Evolutionary conservation across 2,113 vertebrate species (phyloP), one percentile per base, ranked within the genome.

Genomic region (Xyrauchen texanus): DNA sequence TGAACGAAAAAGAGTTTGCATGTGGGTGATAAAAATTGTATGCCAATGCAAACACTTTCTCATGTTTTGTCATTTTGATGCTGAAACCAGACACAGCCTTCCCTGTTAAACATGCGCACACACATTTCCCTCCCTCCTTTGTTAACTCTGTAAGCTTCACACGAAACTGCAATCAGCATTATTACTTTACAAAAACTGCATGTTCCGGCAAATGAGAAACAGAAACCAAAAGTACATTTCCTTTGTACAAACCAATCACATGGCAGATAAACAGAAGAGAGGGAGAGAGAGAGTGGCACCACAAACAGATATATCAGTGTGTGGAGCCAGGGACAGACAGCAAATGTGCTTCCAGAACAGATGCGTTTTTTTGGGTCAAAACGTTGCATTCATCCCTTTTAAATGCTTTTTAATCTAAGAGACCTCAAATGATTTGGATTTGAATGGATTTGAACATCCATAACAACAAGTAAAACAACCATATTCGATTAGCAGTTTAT

Each of bases 181-280:
- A 34, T 34, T 34, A 34, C 21, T 34, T 34, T 34, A 34, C 21
- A 34, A 34, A 34, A 34, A 34, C 21, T 34, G 21, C 21, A 77
- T 47, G 67, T 8, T 73, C 58, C 53, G 12, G 11, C 61, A 68
- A 77, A 73, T 68, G 7, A 74, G 55, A 70, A 21, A 44, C 68
- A 53, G 49, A 73, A 34, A 34, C 5, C 61, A 61, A 68, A 66
- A 81, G 15, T 45, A 53, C 10, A 55, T 45, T 66, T 68, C 8
- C 64, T 71, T 11, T 7, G 49, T 63, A 67, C 60, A 53, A 68
- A 66, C 45, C 77, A 80, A 65, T 76, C 57, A 70, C 57, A 51
- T 13, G 21, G 16, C 42, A 82, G 64, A 46, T 55, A 45, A 73
- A 11, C 42, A 69, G 7, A 61, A 73, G 13, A 74, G 69, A 78